A percentile compares a stretch with the other conserved stretches of the same genome.
These are phyloP conservation scores for Chelonus insularis DNA, from an alignment of 1,140 invertebrate species.

Conservation along the genomic window DNA sequence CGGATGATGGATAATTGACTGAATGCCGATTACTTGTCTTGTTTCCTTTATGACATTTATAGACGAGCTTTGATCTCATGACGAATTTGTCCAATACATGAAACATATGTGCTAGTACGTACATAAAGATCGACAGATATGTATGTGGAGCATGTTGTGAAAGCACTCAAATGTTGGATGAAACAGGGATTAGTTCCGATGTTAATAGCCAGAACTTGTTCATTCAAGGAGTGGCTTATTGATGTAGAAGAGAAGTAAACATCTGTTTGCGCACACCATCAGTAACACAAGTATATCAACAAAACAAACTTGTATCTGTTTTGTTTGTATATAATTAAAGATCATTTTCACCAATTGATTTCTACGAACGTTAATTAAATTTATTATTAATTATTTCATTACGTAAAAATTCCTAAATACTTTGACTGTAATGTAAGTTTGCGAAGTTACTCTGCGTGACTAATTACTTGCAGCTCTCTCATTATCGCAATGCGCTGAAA, in stretches of 20 bases:
- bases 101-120: neutral
- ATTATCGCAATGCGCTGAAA: neutral
- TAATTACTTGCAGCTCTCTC: neutral
- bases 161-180: neutral
- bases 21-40: conserved; percentile 1
- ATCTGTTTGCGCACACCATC: conserved; percentile 39
- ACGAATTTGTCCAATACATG: neutral
- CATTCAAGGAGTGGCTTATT: conserved; percentile 33
- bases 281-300: conserved; percentile 19
- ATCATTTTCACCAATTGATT: too few relatives aligned
- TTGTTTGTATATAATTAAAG: too few relatives aligned
- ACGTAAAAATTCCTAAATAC: neutral
- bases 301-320: too few relatives aligned
- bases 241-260: conserved; percentile 30
- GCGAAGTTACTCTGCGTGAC: neutral
- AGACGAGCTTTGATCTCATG: neutral
- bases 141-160: neutral
- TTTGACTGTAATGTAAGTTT: neutral
- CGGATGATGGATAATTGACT: conserved; percentile 15
- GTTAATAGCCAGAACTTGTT: conserved; percentile 13
- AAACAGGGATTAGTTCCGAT: conserved; percentile 6
- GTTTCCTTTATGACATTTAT: neutral
- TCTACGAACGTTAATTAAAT: too few relatives aligned
- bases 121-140: neutral
- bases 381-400: neutral